Evolutionary conservation across 2,888 invertebrate genomes (phyloP).

Genomic region (Hermaeophaga mercurialis): DNA sequence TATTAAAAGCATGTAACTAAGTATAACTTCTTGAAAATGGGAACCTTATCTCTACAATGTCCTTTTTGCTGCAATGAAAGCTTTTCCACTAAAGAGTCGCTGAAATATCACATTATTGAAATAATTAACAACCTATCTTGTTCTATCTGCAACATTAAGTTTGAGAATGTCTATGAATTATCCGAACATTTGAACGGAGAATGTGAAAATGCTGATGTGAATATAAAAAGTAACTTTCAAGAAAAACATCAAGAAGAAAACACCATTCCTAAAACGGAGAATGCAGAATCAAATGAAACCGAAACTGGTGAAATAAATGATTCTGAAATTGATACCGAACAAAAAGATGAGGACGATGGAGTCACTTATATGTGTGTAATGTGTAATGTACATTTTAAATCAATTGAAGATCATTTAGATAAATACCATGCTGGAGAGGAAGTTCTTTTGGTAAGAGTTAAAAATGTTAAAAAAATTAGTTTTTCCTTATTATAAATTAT

Average conservation of each 20-base stretch:
- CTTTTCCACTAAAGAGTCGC: slow-evolving; percentile 62
- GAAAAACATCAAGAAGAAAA: slow-evolving; percentile 22
- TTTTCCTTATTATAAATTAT: too few relatives aligned
- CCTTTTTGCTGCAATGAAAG: slow-evolving; percentile 70
- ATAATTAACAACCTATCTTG: slow-evolving; percentile 66
- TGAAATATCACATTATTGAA: slow-evolving; percentile 61
- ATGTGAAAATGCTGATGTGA: slow-evolving; percentile 36
- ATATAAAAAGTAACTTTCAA: slow-evolving; percentile 7
- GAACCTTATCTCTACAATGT: slow-evolving; percentile 61
- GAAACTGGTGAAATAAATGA: slow-evolving; percentile 18
- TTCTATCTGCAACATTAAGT: slow-evolving; percentile 64
- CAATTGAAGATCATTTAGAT: slow-evolving; percentile 69
- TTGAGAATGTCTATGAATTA: slow-evolving; percentile 61
- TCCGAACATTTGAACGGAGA: slow-evolving; percentile 63
- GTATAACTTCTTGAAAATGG: slow-evolving; percentile 57
- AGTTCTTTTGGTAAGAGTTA: slow-evolving; percentile 61
- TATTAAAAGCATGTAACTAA: too few relatives aligned
- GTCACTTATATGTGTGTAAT: slow-evolving; percentile 69
- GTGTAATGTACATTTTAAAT: slow-evolving; percentile 68
- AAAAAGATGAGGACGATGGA: slow-evolving; percentile 44
- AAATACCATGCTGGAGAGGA: slow-evolving; percentile 71
- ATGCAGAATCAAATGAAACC: slow-evolving; percentile 37
- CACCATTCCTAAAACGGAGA: too few relatives aligned
- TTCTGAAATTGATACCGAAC: slow-evolving; percentile 3
- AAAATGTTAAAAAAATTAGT: background rate